phyloP scores from a whole-genome alignment of 2,888 invertebrate genomes.

The Dysmachus trigonus region DNA sequence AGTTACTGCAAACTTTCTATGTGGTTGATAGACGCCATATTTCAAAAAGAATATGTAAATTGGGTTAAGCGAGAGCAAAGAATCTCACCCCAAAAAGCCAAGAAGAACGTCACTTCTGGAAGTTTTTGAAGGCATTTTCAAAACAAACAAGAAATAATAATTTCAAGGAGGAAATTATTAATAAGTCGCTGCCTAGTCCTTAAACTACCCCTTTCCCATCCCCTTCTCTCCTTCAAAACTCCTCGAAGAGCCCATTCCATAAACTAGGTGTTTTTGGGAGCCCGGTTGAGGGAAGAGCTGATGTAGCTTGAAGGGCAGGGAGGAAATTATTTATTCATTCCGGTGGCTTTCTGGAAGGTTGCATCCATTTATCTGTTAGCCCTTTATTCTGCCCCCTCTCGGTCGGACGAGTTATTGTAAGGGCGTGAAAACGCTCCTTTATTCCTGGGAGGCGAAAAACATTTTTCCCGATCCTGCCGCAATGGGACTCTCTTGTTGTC shows the following conservation, averaged over 20 bases:
- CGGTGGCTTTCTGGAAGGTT: neutral
- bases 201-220: neutral
- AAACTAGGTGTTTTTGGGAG: neutral
- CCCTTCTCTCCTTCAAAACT: too few species aligned
- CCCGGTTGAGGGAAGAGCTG: neutral
- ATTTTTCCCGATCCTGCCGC: neutral
- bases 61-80: neutral
- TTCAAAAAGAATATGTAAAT: neutral
- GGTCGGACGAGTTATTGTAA: neutral
- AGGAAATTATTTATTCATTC: neutral
- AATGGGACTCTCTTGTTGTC: neutral
- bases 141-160: neutral
- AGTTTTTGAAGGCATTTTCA: neutral
- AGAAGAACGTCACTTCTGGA: neutral
- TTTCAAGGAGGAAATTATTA: neutral
- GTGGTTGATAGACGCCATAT: neutral
- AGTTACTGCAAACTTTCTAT: neutral
- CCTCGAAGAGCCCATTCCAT: neutral
- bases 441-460: neutral
- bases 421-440: neutral
- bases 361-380: neutral
- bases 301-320: neutral
- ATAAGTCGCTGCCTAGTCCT: neutral
- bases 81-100: neutral
- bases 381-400: neutral